Conservation (phyloP, 2,888 invertebrate species). For the Palloptera scutellata region DNA sequence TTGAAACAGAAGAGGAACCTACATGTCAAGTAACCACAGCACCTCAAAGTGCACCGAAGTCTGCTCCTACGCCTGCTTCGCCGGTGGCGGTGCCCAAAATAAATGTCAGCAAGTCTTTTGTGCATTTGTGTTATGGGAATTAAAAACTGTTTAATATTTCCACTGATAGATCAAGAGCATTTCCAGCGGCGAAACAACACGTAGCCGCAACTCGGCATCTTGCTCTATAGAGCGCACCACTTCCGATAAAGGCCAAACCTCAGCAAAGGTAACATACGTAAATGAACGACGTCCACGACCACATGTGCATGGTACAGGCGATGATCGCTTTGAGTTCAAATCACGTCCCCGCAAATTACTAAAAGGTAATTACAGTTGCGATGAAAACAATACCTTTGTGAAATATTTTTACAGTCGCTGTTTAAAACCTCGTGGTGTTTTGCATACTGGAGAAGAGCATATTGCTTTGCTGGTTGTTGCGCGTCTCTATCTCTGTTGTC, state of each 20-base stretch:
- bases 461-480: slow-evolving; percentile 8
- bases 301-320: slow-evolving; percentile 48
- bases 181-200: slow-evolving; percentile 63
- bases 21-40: slow-evolving; percentile 47
- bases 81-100: slow-evolving; percentile 60
- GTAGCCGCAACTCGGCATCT: slow-evolving; percentile 62
- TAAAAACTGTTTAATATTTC: background rate
- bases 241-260: slow-evolving; percentile 57
- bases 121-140: slow-evolving; percentile 16
- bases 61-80: slow-evolving; percentile 60
- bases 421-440: slow-evolving; percentile 28
- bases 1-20: slow-evolving; percentile 62
- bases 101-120: slow-evolving; percentile 43
- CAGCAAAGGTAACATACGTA: slow-evolving; percentile 62
- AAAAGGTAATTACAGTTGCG: slow-evolving; percentile 54
- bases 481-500: background rate
- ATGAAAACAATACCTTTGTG: background rate
- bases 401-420: slow-evolving; percentile 46
- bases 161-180: slow-evolving; percentile 58
- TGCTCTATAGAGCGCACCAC: slow-evolving; percentile 62
- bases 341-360: slow-evolving; percentile 61
- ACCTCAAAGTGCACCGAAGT: slow-evolving; percentile 54
- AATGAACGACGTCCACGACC: slow-evolving; percentile 61
- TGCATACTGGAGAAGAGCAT: slow-evolving; percentile 30
- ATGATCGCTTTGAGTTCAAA: slow-evolving; percentile 62